Conservation (phyloP, 2,113 vertebrate species). For the sheep (Ovis aries) region DNA sequence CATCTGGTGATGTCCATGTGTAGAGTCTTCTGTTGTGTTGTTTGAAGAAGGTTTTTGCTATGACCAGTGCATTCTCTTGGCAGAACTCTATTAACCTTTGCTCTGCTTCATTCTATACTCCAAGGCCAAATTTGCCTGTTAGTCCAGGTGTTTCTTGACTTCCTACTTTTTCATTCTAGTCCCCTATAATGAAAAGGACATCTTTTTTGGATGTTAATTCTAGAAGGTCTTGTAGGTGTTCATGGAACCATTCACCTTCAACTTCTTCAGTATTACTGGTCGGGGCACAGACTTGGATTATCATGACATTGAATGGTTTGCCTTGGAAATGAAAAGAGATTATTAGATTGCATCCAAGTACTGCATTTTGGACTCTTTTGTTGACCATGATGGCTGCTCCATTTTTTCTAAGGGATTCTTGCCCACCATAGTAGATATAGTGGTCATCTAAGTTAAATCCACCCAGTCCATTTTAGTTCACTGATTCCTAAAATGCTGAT, state of each 20-base stretch:
- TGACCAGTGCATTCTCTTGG: background rate
- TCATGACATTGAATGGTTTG: background rate
- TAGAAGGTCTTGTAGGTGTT: background rate
- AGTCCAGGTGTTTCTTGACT: background rate
- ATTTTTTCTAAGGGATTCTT: background rate
- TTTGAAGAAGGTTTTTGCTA: background rate
- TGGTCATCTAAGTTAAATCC: background rate
- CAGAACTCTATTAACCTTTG: background rate
- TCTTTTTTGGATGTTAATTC: background rate
- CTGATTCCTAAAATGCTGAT: background rate
- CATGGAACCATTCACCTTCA: background rate
- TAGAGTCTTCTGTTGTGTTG: background rate
- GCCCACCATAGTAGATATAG: background rate
- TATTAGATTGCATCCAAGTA: background rate
- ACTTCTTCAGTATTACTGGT: background rate
- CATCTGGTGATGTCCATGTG: background rate
- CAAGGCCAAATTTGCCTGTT: background rate
- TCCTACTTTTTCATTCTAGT: background rate
- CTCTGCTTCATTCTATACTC: background rate
- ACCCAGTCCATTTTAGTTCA: background rate
- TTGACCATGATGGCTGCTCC: background rate
- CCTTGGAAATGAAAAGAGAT: background rate
- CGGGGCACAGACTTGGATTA: background rate
- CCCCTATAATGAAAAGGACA: background rate
- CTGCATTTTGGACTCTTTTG: background rate